A percentile compares a stretch with the other conserved stretches of the same genome.
phyloP scores from a whole-genome alignment of 64 coral and sea anemone species.

The Acropora tenuis region DNA sequence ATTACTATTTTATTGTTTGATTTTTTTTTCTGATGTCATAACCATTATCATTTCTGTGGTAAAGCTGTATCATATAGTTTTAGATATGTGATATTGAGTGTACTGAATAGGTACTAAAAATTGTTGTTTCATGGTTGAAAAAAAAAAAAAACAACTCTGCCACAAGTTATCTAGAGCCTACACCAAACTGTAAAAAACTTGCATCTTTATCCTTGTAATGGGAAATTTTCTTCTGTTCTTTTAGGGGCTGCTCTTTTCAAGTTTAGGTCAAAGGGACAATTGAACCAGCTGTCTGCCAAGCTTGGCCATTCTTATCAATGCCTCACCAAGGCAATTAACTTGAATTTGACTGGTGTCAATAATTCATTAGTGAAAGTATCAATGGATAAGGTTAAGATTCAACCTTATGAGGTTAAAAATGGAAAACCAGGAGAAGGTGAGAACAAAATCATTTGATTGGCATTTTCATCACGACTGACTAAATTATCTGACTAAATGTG shows the following conservation, averaged over 20 bases:
- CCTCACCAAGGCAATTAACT: neutral
- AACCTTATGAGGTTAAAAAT: slow-evolving; percentile 54
- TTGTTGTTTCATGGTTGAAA: too few species aligned
- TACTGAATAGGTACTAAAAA: too few species aligned
- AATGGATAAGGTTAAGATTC: neutral
- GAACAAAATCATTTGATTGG: neutral
- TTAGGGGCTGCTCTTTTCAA: neutral
- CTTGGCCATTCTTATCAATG: neutral
- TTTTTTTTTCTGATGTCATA: too few species aligned
- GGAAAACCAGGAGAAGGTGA: slow-evolving; percentile 5
- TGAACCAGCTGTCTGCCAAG: neutral
- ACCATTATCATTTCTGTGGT: too few species aligned
- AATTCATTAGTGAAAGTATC: neutral
- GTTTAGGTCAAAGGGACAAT: neutral
- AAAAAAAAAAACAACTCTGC: too few species aligned
- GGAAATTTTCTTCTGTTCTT: neutral
- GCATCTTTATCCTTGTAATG: too few species aligned
- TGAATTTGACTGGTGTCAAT: neutral
- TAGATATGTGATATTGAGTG: too few species aligned
- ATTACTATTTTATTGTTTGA: too few species aligned
- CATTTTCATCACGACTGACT: too few species aligned
- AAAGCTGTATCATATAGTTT: too few species aligned
- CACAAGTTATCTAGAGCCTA: too few species aligned
- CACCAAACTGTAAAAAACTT: too few species aligned
- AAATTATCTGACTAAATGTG: neutral